Evolutionary conservation across 2,888 invertebrate species (phyloP).

Genomic region (Cataglyphis cursor): DNA sequence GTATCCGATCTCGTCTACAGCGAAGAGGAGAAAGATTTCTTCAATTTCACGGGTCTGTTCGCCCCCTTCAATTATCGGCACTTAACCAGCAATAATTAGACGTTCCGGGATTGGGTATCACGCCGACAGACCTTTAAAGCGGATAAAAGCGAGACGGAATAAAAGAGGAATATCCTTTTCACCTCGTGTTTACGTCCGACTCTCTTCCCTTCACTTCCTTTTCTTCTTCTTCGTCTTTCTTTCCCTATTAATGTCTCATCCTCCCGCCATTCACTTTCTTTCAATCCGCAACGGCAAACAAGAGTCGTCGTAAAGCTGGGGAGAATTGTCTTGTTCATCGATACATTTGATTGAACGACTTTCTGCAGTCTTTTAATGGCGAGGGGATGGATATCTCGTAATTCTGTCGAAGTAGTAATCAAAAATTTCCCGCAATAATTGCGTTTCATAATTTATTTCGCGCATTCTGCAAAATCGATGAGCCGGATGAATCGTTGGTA

Average conservation of each 20-base stretch:
- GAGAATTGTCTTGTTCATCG: conserved; percentile 54
- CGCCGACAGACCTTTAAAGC: conserved; percentile 77
- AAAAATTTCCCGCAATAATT: conserved; percentile 19
- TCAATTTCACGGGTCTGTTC: conserved; percentile 84
- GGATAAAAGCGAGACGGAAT: conserved; percentile 76
- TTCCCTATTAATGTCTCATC: conserved; percentile 53
- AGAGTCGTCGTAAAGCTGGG: conserved; percentile 66
- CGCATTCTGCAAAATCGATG: neutral
- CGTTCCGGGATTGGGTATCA: conserved; percentile 79
- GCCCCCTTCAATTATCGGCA: conserved; percentile 83
- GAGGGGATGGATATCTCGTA: conserved; percentile 30
- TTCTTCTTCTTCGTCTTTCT: conserved; percentile 37
- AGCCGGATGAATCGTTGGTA: neutral
- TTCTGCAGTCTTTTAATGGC: conserved; percentile 14
- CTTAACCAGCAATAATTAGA: conserved; percentile 86
- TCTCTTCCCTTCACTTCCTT: conserved; percentile 35
- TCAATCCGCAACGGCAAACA: conserved; percentile 65
- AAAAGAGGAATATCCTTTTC: conserved; percentile 69
- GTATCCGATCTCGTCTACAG: conserved; percentile 63
- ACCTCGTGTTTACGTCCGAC: conserved; percentile 36
- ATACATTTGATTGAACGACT: conserved; percentile 60
- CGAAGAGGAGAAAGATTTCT: conserved; percentile 75
- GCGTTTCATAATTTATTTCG: conserved; percentile 4
- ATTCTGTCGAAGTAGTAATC: conserved; percentile 16
- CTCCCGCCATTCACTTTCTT: conserved; percentile 55